Percentiles rank a stretch among this genome's conserved stretches.
Conservation (phyloP, 2,888 invertebrate genomes). For the Conistra vaccinii region DNA sequence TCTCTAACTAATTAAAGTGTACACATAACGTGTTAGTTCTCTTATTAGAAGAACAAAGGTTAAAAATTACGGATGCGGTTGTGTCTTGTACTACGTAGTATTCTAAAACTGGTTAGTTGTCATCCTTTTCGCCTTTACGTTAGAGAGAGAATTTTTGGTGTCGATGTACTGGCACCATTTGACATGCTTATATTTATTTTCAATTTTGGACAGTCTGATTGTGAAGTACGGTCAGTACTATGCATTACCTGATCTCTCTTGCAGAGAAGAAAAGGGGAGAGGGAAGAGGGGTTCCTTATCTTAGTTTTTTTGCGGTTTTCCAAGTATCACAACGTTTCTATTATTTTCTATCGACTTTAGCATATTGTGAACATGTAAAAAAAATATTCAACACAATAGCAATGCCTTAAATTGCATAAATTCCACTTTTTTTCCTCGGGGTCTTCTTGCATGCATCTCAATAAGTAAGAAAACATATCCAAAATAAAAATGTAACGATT, state of each 20-base stretch:
- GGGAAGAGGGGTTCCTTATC: no score
- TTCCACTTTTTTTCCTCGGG: fast-evolving
- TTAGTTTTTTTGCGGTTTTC: neutral
- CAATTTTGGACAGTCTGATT: neutral
- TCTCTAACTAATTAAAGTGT: conserved; percentile 61
- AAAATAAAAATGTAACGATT: no score
- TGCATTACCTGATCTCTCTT: no score
- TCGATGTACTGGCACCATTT: neutral
- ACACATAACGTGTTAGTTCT: conserved; percentile 49
- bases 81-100: conserved; percentile 16
- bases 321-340: neutral
- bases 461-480: neutral
- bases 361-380: neutral
- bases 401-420: no score
- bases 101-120: neutral
- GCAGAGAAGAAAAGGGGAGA: no score
- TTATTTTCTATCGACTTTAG: neutral
- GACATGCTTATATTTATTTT: neutral
- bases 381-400: no score
- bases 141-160: neutral
- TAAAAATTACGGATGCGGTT: conserved; percentile 42
- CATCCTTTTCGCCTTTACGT: neutral
- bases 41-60: conserved; percentile 49
- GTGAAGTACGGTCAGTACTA: no score
- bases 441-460: neutral